Percentiles rank a stretch among this genome's conserved stretches.
Conservation (phyloP, 2,113 vertebrate genomes). For the Erythrolamprus reginae region DNA sequence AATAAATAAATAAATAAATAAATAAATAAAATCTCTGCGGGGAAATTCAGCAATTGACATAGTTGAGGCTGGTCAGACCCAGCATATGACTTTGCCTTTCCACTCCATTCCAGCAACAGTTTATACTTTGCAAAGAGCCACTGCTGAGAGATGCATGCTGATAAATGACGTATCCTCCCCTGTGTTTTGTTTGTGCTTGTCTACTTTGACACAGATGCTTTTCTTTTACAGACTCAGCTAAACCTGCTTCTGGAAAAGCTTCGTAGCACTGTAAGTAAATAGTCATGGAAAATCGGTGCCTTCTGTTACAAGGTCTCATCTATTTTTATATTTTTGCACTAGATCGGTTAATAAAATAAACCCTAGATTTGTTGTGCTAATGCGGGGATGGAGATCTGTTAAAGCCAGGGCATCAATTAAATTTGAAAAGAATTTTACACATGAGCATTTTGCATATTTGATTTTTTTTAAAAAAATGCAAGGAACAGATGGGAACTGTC, state of each 20-base stretch:
- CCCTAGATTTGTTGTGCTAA: background rate
- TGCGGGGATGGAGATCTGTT: background rate
- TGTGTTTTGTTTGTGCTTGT: background rate
- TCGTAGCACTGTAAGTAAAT: conserved; percentile 88
- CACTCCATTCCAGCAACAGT: conserved; percentile 10
- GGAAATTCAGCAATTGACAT: background rate
- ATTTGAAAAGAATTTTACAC: background rate
- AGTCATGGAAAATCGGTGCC: background rate
- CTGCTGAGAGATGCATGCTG: conserved; percentile 34
- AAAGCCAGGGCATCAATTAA: background rate
- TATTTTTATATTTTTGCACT: background rate
- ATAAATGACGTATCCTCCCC: background rate
- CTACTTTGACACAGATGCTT: background rate
- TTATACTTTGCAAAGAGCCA: background rate
- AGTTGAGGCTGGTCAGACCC: background rate
- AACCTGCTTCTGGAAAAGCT: conserved; percentile 96
- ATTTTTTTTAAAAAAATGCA: background rate
- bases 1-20: too few relatives aligned
- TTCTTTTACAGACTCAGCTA: conserved; percentile 84
- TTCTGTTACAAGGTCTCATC: background rate
- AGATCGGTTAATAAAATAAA: background rate
- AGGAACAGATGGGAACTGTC: background rate
- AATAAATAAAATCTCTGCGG: too few relatives aligned
- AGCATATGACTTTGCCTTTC: conserved; percentile 10
- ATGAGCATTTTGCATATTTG: background rate